A percentile compares a stretch with the other conserved stretches of the same genome.
phyloP scores from a whole-genome alignment of 2,113 vertebrate genomes.

The Odontophorus gujanensis region DNA sequence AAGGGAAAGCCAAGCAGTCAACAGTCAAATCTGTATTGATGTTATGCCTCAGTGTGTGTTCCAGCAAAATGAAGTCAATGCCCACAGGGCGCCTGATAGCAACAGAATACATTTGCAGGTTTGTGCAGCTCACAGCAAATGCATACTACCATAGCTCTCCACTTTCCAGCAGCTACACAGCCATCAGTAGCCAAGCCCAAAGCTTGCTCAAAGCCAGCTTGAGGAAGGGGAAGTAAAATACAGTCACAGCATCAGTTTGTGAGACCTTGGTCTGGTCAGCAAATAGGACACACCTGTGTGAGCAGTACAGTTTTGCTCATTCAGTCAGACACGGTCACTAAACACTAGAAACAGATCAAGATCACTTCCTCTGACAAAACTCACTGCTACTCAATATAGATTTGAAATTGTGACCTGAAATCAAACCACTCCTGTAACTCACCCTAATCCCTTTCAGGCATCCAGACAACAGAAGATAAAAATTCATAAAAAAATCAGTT shows the following conservation, averaged over 20 bases:
- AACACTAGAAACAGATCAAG: neutral
- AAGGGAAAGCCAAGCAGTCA: neutral
- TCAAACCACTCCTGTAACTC: neutral
- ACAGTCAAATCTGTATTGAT: neutral
- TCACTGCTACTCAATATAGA: neutral
- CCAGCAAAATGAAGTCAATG: neutral
- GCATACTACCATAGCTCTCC: neutral
- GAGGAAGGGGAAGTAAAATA: neutral
- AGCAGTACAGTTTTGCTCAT: neutral
- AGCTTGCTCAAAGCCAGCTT: neutral
- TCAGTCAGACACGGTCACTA: neutral
- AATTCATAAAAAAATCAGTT: neutral
- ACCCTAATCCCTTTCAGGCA: neutral
- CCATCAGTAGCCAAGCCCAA: neutral
- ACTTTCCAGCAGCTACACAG: neutral
- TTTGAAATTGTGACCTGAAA: neutral
- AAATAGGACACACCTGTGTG: neutral
- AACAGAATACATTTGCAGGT: neutral
- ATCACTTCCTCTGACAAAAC: neutral
- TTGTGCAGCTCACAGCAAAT: neutral
- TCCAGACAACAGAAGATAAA: neutral
- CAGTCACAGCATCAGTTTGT: neutral
- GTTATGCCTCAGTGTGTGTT: neutral
- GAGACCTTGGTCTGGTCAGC: neutral
- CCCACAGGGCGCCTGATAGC: neutral